Conservation (phyloP, 2,888 invertebrate genomes). For the Tipula unca region DNA sequence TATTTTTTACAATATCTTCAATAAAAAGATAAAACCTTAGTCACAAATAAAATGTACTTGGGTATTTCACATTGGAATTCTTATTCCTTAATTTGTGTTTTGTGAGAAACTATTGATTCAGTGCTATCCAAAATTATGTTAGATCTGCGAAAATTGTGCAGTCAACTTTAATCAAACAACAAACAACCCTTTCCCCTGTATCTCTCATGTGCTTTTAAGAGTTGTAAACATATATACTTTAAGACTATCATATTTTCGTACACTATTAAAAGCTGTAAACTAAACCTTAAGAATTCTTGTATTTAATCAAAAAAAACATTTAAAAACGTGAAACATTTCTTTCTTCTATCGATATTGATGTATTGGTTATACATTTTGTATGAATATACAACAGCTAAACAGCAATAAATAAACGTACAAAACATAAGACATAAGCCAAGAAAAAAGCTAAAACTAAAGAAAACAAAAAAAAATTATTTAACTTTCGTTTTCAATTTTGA, state of each 20-base stretch:
- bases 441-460: neutral
- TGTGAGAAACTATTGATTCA: too few relatives aligned
- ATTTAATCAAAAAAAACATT: neutral
- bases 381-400: neutral
- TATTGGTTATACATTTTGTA: neutral
- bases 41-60: too few relatives aligned
- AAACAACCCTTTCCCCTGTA: too few relatives aligned
- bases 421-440: neutral
- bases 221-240: neutral
- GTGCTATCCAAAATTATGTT: too few relatives aligned
- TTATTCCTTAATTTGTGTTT: too few relatives aligned
- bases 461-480: neutral
- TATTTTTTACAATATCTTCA: too few relatives aligned
- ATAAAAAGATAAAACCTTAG: too few relatives aligned
- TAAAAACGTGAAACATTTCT: neutral
- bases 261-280: neutral
- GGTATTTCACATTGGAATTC: too few relatives aligned
- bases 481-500: conserved; percentile 18
- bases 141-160: too few relatives aligned
- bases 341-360: neutral
- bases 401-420: neutral
- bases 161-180: too few relatives aligned
- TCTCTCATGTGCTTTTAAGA: neutral
- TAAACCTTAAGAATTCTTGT: neutral
- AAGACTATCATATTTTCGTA: too few relatives aligned